Conservation (phyloP, 2,797 vertebrate genomes). For the Lepilemur ruficaudatus region DNA sequence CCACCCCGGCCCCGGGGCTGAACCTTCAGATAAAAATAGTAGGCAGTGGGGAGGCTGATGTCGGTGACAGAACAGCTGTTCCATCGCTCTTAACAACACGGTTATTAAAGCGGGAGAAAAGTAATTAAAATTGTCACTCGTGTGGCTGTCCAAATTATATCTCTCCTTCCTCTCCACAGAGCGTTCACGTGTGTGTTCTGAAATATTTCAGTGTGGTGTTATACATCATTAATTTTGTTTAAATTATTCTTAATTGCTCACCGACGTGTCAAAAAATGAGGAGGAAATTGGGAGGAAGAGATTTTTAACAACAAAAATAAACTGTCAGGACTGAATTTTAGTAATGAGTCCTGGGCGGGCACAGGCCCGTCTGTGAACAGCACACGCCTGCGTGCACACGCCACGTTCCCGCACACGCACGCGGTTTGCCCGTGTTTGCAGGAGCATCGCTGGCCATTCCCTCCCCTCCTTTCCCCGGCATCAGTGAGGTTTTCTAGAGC, state of each 20-base stretch:
- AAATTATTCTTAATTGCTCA: slow-evolving; percentile 57
- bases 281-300: neutral
- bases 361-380: neutral
- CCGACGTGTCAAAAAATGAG: neutral
- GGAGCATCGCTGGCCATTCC: accelerated
- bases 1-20: neutral
- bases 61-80: slow-evolving; percentile 49
- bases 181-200: neutral
- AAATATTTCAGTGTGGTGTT: slow-evolving; percentile 49
- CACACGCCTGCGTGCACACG: accelerated
- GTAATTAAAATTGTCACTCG: slow-evolving; percentile 64
- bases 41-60: neutral
- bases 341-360: no score
- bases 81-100: neutral
- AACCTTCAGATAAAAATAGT: neutral
- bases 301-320: slow-evolving; percentile 51
- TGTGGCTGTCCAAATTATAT: neutral
- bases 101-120: slow-evolving; percentile 44
- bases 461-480: neutral
- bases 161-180: slow-evolving; percentile 51
- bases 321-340: neutral
- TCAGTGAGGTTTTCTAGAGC: neutral
- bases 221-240: slow-evolving; percentile 20
- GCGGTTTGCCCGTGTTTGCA: accelerated
- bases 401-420: accelerated